A percentile compares a stretch with the other conserved stretches of the same genome.
Conservation (phyloP, 64 coral and sea anemone genomes). For the Porites australiensis region DNA sequence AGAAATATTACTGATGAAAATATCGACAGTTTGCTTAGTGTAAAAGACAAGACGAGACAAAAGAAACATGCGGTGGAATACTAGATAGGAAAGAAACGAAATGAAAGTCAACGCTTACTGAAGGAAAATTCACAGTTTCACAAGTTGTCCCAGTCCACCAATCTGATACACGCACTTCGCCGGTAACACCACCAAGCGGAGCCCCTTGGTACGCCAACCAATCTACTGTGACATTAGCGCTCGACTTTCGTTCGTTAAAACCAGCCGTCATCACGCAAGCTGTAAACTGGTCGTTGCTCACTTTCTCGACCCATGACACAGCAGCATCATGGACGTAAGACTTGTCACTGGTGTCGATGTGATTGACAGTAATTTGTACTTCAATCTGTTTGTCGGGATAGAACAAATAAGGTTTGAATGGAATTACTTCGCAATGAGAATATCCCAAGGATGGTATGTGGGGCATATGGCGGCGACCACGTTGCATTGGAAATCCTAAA, state of each 20-base stretch:
- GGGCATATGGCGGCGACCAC: neutral
- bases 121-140: conserved; percentile 4
- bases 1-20: too few species aligned
- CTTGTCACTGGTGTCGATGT: conserved; percentile 34
- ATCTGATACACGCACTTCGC: neutral
- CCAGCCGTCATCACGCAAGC: conserved; percentile 56
- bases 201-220: conserved; percentile 59
- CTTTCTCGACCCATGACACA: conserved; percentile 69
- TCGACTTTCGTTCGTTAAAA: conserved; percentile 21
- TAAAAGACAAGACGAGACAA: too few species aligned
- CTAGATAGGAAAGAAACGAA: neutral
- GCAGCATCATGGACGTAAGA: conserved; percentile 51
- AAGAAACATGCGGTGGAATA: too few species aligned
- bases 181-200: conserved; percentile 20
- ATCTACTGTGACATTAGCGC: conserved; percentile 40
- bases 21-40: too few species aligned
- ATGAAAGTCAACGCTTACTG: neutral
- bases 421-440: conserved; percentile 33
- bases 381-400: conserved; percentile 71
- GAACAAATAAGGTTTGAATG: conserved; percentile 53
- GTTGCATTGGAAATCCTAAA: conserved; percentile 56
- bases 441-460: neutral
- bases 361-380: conserved; percentile 69
- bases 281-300: conserved; percentile 58
- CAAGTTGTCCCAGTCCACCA: conserved; percentile 47